phyloP scores from a whole-genome alignment of 2,888 invertebrate genomes.

The Ferrisia virgata region DNA sequence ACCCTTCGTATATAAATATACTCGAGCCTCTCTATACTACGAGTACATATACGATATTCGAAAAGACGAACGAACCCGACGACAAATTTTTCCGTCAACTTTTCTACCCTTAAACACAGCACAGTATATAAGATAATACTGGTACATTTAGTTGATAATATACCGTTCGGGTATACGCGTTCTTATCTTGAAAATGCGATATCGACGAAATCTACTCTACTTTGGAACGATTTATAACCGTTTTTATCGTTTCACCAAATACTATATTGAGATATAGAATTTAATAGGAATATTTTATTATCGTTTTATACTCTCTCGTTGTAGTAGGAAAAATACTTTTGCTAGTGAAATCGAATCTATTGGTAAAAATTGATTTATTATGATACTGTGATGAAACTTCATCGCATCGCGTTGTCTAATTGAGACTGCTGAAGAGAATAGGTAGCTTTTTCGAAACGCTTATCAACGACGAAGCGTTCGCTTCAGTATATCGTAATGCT shows the following conservation, averaged over 20 bases:
- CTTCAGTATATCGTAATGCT: too few relatives aligned
- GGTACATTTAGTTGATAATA: neutral
- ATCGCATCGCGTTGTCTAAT: neutral
- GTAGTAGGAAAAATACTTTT: slow-evolving; percentile 15
- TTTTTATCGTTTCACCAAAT: slow-evolving; percentile 23
- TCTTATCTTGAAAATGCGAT: slow-evolving; percentile 5
- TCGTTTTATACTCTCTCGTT: neutral
- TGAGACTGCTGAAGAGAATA: neutral
- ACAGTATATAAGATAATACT: neutral
- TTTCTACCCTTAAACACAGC: neutral
- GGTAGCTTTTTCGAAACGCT: neutral
- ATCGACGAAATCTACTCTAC: neutral
- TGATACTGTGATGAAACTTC: neutral
- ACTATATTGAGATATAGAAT: slow-evolving; percentile 3
- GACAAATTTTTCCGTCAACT: slow-evolving; percentile 2
- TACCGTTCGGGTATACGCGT: neutral
- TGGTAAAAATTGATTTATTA: neutral
- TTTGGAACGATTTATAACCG: slow-evolving; percentile 13
- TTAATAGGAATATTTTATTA: slow-evolving; percentile 29
- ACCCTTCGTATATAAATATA: too few relatives aligned
- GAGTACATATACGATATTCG: neutral
- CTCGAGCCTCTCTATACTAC: neutral
- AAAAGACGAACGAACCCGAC: neutral
- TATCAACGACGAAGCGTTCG: neutral
- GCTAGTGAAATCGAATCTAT: neutral